Base-by-base conservation (phyloP, 2,888 invertebrate species). In the Beris morrisii region DNA sequence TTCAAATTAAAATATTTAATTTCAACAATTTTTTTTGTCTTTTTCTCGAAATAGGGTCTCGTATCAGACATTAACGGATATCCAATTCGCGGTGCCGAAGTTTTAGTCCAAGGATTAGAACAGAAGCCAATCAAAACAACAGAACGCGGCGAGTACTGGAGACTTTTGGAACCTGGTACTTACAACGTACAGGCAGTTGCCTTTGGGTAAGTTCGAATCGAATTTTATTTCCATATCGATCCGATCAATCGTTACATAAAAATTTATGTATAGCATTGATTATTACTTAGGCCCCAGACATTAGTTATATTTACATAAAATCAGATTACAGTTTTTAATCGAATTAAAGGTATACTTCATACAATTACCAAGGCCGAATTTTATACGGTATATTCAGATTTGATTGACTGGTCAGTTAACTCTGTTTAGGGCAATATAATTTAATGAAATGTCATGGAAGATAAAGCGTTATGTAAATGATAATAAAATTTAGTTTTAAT, bases 141-240 rank as follows among this genome's bases (percentile, higher is more conserved):
- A 0, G 83, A 84, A 50, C 83, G 86, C 22, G 99, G 99, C 5
- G 95, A 97, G 79, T 99, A 89, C 81, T 99, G 98, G 97, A 84
- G 99, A 68, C 82, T 99, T 57, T 83, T 99, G 32, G 81, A 93
- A 15, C 97, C 97, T 0, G 97, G 97, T 68, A 83, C 83, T 4
- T 98, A 97, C 78, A 84, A 84, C 32, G 82, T 97, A 70, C 87
- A 85, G 69, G 92, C 88, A 0, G 74, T 81, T 45, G 91, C 91
- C 58, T 84, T 85, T 76, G 92, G 92, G 92, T 93, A 81, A 82
- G 72, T 72, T 22, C 3, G 22, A 22, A 22, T 22, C 2, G 3
- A 22, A 22, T 22, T 22, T 48, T 43, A 67, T 68, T 64, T 56
- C 63, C 52, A 67, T 46, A 67, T 64, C 3, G 44, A 63, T 63